Evolutionary conservation across 2,888 invertebrate genomes (phyloP).

Genomic region (Phalangium opilio): DNA sequence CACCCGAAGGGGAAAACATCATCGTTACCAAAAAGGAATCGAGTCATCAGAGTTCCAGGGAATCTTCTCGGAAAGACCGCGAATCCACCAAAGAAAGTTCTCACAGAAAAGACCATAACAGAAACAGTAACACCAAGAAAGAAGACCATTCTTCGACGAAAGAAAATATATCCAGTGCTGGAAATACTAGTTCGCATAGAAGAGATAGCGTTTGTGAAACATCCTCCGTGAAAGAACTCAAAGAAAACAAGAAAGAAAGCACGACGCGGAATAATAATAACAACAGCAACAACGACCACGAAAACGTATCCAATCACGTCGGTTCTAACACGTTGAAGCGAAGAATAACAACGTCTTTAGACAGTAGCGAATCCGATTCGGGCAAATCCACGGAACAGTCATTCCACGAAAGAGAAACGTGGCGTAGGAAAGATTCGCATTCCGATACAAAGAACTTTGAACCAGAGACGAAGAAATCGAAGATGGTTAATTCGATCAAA

Average conservation of each 20-base stretch:
- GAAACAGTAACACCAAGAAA: conserved; percentile 6
- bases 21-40: no score
- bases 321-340: conserved; percentile 11
- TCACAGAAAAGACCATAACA: conserved; percentile 5
- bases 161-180: conserved; percentile 8
- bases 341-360: conserved; percentile 20
- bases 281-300: no score
- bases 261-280: no score
- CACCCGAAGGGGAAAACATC: no score
- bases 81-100: conserved; percentile 6
- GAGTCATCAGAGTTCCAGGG: no score
- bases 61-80: no score
- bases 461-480: conserved; percentile 20
- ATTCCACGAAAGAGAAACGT: conserved; percentile 13
- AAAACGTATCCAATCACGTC: no score
- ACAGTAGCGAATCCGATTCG: conserved; percentile 21
- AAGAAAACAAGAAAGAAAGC: no score
- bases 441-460: conserved; percentile 10
- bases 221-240: neutral
- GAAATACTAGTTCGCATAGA: conserved; percentile 12
- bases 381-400: conserved; percentile 15
- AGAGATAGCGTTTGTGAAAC: conserved; percentile 11
- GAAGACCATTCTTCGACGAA: conserved; percentile 8
- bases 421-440: conserved; percentile 12
- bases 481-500: conserved; percentile 12